Evolutionary conservation across 2,888 invertebrate genomes (phyloP).

Genomic region (Ferdinandea cuprea): DNA sequence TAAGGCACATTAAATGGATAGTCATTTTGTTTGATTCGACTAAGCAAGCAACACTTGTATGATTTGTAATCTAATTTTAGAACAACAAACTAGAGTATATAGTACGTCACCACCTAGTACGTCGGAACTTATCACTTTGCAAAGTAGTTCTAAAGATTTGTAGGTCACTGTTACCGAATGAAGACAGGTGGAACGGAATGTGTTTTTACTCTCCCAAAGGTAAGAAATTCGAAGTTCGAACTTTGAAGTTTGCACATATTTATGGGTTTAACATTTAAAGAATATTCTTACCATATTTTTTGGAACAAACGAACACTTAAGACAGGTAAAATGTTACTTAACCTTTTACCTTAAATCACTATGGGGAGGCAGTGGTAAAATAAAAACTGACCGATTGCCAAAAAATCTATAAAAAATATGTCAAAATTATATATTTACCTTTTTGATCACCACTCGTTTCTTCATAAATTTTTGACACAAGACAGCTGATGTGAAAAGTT

Average conservation of each 20-base stretch:
- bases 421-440: constrained; percentile 61
- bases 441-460: constrained; percentile 68
- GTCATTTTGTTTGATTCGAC: constrained; percentile 83
- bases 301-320: not conserved
- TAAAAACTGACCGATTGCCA: constrained; percentile 51
- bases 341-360: constrained; percentile 3
- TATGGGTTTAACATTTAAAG: not conserved
- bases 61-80: constrained; percentile 13
- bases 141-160: constrained; percentile 43
- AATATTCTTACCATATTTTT: constrained; percentile 43
- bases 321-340: not conserved
- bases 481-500: constrained; percentile 24
- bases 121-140: constrained; percentile 12
- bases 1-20: constrained; percentile 91
- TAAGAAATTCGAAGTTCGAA: constrained; percentile 14
- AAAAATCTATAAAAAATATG: constrained; percentile 48
- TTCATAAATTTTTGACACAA: constrained; percentile 70
- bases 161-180: constrained; percentile 60
- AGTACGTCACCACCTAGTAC: too few relatives aligned
- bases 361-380: constrained; percentile 1
- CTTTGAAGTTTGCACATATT: not conserved
- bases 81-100: constrained; percentile 7
- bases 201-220: not conserved
- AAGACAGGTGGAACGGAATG: constrained; percentile 27
- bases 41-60: not conserved